A percentile compares a stretch with the other conserved stretches of the same genome.
Evolutionary conservation across 1,140 invertebrate species (phyloP).

Genomic region (Vanessa tameamea): DNA sequence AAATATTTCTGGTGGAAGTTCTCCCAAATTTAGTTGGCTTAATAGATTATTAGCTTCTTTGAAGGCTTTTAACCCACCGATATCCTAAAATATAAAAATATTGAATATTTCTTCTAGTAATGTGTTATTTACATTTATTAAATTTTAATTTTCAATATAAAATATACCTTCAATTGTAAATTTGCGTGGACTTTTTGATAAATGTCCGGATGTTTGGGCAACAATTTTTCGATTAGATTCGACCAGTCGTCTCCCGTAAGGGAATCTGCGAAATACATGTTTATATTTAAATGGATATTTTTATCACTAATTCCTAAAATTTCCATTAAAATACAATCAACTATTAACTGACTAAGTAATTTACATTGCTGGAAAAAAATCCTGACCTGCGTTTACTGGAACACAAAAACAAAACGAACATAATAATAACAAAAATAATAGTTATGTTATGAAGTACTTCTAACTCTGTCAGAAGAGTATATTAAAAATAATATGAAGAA

Average conservation of each 20-base stretch:
- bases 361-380: too few species aligned
- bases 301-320: not conserved
- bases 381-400: too few species aligned
- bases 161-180: slow-evolving; percentile 80
- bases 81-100: slow-evolving; percentile 67
- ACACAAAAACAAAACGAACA: too few species aligned
- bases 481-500: too few species aligned
- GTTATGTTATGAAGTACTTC: too few species aligned
- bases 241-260: slow-evolving; percentile 83
- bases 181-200: slow-evolving; percentile 82
- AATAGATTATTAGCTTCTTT: slow-evolving; percentile 78
- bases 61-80: slow-evolving; percentile 77
- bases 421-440: too few species aligned
- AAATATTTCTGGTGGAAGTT: slow-evolving; percentile 79
- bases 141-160: not conserved
- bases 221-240: slow-evolving; percentile 79
- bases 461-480: too few species aligned
- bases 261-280: slow-evolving; percentile 67
- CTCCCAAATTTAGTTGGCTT: slow-evolving; percentile 72
- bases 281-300: not conserved
- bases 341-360: too few species aligned
- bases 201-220: slow-evolving; percentile 80
- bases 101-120: not conserved
- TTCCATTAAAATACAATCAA: too few species aligned
- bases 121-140: not conserved